A percentile compares a stretch with the other conserved stretches of the same genome.
Conservation (phyloP, 2,888 invertebrate species). For the Ornithoptera priamus region DNA sequence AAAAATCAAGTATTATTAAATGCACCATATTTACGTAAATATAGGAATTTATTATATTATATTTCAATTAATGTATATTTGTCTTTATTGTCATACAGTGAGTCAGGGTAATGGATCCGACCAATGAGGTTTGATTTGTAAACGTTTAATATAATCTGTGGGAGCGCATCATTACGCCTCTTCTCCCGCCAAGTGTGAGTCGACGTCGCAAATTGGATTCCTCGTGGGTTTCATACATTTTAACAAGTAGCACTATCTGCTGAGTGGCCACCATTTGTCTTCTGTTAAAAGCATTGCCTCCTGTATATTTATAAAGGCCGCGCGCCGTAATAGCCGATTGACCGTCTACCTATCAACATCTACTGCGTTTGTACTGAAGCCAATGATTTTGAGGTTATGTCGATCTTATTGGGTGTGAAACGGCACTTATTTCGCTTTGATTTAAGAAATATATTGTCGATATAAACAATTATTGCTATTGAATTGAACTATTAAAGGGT, state of each 20-base stretch:
- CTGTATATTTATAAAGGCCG: constrained; percentile 75
- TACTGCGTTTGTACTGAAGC: not conserved
- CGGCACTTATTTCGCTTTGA: not conserved
- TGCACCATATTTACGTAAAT: too few relatives aligned
- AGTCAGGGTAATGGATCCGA: not conserved
- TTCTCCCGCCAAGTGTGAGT: constrained; percentile 44
- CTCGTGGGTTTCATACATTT: constrained; percentile 67
- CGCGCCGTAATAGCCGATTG: constrained; percentile 19
- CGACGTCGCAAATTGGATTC: constrained; percentile 41
- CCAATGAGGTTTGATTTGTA: not conserved
- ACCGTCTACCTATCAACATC: constrained; percentile 4
- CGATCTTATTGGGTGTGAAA: constrained; percentile 6
- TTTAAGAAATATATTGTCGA: not conserved
- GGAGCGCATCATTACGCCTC: constrained; percentile 26
- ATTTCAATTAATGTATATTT: not conserved
- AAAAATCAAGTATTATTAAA: too few relatives aligned
- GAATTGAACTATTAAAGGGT: not conserved
- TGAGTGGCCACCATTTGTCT: constrained; percentile 59
- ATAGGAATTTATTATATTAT: too few relatives aligned
- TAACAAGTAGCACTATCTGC: constrained; percentile 49
- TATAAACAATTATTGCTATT: not conserved
- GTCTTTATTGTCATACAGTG: not conserved
- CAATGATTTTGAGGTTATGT: constrained; percentile 6
- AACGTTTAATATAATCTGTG: constrained; percentile 25
- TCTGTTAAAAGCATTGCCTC: constrained; percentile 76